Base-by-base conservation (phyloP, 1,140 invertebrate species). In the Lethocerus indicus region DNA sequence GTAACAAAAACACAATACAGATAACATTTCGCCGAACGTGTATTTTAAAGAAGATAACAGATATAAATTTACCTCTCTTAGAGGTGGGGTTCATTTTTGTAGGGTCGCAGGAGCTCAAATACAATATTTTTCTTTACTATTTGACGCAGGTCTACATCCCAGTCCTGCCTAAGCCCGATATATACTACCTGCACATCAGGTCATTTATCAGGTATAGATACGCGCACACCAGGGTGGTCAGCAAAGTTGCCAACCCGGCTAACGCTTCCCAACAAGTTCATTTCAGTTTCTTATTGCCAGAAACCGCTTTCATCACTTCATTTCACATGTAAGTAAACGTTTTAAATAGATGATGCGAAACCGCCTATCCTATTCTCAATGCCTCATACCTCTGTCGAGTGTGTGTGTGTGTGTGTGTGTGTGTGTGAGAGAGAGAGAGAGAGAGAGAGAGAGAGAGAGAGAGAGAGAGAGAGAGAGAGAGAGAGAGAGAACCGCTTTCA, bases 251-350 rank as follows among this genome's bases (percentile, higher is more conserved):
- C 47, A 80, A 79, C 57, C 67, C 70, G 0, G 65, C 68, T n/a
- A 61, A 65, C 21, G 62, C 56, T 20, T 61, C 75, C 0, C 71
- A 77, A 53, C 73, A 79, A 62, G 68, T 71, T 14, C 63, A 64
- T 14, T 79, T 78, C 63, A 68, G 68, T 16, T 65, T 78, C 13
- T 64, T 78, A 4, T 58, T 79, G 41, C 77, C 77, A 1, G 75
- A 78, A 47, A 72, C 73, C 4, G 75, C 76, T 0, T 79, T 74
- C 59, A 76, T 79, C 44, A 74, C 73, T 21, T 71, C 69, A 42
- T 78, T 79, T 59, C 60, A 67, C 21, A 76, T 79, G 76, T 75
- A 63, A 67, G 42, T 44, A 4, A 24, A 3, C 16, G 65, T 51
- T 32, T 41, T 41, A 14, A 41, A 32, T n/a, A 32, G 9, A 9